Evolutionary conservation across 2,797 vertebrate species (phyloP).

Genomic region (Urocyon cinereoargenteus): DNA sequence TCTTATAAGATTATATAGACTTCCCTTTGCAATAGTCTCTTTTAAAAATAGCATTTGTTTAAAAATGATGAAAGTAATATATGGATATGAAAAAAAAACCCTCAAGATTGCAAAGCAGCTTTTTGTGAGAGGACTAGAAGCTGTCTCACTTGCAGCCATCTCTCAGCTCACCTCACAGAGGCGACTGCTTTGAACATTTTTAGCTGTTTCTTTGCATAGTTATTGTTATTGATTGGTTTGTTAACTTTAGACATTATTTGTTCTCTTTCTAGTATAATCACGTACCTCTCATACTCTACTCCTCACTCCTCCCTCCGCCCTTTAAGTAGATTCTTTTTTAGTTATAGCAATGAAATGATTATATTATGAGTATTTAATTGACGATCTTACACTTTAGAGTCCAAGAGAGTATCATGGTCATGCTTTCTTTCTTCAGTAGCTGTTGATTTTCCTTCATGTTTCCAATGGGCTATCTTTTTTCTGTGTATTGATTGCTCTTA

Average conservation of each 20-base stretch:
- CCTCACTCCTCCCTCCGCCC: background rate
- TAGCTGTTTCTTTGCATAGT: background rate
- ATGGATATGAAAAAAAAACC: background rate
- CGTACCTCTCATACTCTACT: background rate
- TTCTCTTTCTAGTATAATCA: background rate
- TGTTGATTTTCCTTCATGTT: slow-evolving; percentile 12
- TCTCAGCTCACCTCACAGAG: background rate
- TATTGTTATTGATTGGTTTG: background rate
- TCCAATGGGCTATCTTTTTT: background rate
- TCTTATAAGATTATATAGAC: background rate
- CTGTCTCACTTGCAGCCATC: background rate
- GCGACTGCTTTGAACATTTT: background rate
- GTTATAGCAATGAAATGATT: background rate
- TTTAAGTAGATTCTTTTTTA: slow-evolving; percentile 7
- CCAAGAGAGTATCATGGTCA: background rate
- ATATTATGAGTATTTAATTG: background rate
- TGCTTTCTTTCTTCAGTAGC: background rate
- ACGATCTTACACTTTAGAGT: background rate
- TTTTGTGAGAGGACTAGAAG: background rate
- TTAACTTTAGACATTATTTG: slow-evolving; percentile 13
- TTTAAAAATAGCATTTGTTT: slow-evolving; percentile 38
- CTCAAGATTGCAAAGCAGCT: background rate
- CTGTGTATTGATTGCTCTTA: background rate
- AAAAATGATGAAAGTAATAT: slow-evolving; percentile 43
- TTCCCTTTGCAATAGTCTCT: slow-evolving; percentile 35